Base-by-base conservation (phyloP, 2,888 invertebrate genomes). In the Habrosyne pyritoides region DNA sequence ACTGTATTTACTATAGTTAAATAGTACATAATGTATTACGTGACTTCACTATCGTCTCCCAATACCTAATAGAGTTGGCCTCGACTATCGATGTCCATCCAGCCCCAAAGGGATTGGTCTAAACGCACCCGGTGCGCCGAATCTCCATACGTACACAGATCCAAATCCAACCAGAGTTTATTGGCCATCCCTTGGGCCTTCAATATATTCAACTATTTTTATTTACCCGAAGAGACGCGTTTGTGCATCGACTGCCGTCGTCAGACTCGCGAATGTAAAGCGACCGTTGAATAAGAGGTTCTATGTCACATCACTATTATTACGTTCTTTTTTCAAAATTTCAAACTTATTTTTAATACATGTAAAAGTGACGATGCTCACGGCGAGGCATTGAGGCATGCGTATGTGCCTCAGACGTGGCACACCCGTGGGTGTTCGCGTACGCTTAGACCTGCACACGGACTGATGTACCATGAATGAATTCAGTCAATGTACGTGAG, bases 121-220 rank as follows among this genome's bases (percentile, higher is more conserved):
- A 74, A 77, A 78, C 73, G 75, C 78, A 78, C 61, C 70, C 72
- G 73, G 71, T 69, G 69, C 65, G 72, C 64, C 63, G 67, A 72
- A 89, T 89, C 87, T 84, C 84, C 86, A 86, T 87, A 87, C 79
- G 83, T 84, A 86, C 82, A 84, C 81, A 81, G 77, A 81, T 72
- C 78, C 76, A 82, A 86, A 88, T 86, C 86, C 84, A 72, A 76
- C 71, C 73, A 67, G 83, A 88, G 84, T 84, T 50, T 89, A 89
- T 89, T 87, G 90, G 86, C 84, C 83, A 78, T 89, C 91, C 88
- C 89, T 73, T 64, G 88, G 79, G 90, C 77, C 75, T 81, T 81
- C 84, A 82, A 86, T 87, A 89, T 89, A 87, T 87, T 85, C 85
- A 77, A 81, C 81, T 87, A 89, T 86, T 86, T 89, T 88, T 86